Conservation (phyloP, 2,888 invertebrate species). For the Scaptomyza reducta region DNA sequence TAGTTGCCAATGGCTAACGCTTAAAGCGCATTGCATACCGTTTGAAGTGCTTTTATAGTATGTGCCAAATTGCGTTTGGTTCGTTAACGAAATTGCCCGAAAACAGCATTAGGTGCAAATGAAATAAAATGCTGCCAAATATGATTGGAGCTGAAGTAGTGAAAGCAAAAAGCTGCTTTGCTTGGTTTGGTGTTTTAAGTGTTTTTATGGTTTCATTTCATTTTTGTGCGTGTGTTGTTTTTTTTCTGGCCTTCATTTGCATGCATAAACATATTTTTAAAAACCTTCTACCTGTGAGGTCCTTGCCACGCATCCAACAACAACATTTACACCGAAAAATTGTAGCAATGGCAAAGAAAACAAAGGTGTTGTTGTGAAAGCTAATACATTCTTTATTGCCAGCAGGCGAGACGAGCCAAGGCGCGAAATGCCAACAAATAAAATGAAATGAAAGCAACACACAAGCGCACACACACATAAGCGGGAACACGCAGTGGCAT, state of each 20-base stretch:
- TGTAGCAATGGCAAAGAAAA: background rate
- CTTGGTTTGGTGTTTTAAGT: background rate
- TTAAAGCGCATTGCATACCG: background rate
- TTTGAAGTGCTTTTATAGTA: background rate
- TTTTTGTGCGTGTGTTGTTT: too few relatives aligned
- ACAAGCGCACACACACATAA: conserved; percentile 12
- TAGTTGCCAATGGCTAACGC: background rate
- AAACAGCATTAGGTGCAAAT: conserved; percentile 41
- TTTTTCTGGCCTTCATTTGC: conserved; percentile 57
- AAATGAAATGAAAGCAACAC: conserved; percentile 61
- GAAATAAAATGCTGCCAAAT: conserved; percentile 26
- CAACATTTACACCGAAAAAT: too few relatives aligned
- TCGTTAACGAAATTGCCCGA: conserved; percentile 16
- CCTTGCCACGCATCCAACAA: too few relatives aligned
- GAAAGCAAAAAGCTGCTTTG: too few relatives aligned
- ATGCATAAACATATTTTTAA: conserved; percentile 66
- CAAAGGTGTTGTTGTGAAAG: conserved; percentile 37
- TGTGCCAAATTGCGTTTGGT: too few relatives aligned
- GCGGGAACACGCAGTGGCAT: conserved; percentile 11
- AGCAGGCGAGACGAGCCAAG: background rate
- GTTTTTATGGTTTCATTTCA: conserved; percentile 23
- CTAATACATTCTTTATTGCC: conserved; percentile 18
- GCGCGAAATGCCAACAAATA: conserved; percentile 54
- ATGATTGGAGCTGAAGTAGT: background rate
- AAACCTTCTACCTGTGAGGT: too few relatives aligned